Conservation (phyloP, 1,140 invertebrate genomes). For the Eumaeus atala region DNA sequence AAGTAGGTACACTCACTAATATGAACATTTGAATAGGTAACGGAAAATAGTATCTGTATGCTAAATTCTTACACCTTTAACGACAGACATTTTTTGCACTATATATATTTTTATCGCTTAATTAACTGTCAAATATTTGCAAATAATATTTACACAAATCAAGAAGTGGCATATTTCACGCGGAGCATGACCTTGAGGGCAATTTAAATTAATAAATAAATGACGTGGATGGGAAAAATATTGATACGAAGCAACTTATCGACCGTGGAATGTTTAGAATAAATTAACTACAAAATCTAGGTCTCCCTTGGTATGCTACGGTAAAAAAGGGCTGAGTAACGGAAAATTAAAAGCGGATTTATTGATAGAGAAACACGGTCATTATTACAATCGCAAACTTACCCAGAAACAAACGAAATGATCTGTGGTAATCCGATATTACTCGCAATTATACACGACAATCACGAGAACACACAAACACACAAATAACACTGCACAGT, state of each 20-base stretch:
- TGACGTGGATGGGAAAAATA: conserved; percentile 1
- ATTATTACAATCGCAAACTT: conserved; percentile 21
- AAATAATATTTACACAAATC: not conserved
- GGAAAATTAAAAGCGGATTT: conserved; percentile 24
- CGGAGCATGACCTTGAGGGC: not conserved
- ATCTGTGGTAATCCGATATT: conserved; percentile 35
- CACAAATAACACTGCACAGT: conserved; percentile 43
- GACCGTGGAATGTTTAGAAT: not conserved
- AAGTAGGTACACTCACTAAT: too few species aligned
- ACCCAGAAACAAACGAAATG: conserved; percentile 39
- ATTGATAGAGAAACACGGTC: conserved; percentile 32
- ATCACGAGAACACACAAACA: conserved; percentile 29
- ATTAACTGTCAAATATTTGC: not conserved
- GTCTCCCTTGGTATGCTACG: not conserved
- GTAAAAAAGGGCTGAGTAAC: conserved; percentile 5
- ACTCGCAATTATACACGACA: conserved; percentile 18
- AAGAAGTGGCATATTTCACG: conserved; percentile 1
- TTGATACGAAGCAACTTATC: too few species aligned
- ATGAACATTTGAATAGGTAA: too few species aligned
- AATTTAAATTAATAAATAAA: not conserved
- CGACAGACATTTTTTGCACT: too few species aligned
- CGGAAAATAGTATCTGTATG: too few species aligned
- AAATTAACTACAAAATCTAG: not conserved
- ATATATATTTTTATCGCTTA: too few species aligned
- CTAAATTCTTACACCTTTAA: too few species aligned